phyloP scores from a whole-genome alignment of 1,140 invertebrate genomes.

The Drosophila littoralis region DNA sequence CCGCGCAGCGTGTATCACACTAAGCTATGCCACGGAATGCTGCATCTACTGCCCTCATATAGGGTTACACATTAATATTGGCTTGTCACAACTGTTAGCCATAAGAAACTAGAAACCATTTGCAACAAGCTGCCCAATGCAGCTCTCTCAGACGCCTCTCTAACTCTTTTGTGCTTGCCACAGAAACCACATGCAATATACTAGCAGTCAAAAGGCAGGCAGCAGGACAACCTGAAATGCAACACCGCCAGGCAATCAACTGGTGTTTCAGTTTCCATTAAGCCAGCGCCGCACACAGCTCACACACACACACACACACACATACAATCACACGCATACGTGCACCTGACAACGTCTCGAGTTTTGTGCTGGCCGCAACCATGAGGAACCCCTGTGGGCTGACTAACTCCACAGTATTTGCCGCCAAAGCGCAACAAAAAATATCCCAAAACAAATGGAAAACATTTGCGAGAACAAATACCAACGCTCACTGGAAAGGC shows the following conservation, averaged over 20 bases:
- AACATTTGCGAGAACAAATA: constrained; percentile 10
- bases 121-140: constrained; percentile 19
- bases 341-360: constrained; percentile 42
- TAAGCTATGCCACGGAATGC: constrained; percentile 33
- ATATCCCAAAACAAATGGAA: constrained; percentile 71
- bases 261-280: constrained; percentile 81
- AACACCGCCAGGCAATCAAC: constrained; percentile 69
- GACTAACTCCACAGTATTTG: constrained; percentile 22
- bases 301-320: constrained; percentile 6
- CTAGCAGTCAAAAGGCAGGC: constrained; percentile 18
- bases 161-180: constrained; percentile 31
- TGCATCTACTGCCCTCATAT: constrained; percentile 31
- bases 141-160: constrained; percentile 2
- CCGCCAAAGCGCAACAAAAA: constrained; percentile 50
- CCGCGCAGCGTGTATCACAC: neutral
- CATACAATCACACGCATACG: too few species aligned
- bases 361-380: constrained; percentile 21
- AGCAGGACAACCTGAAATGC: constrained; percentile 46
- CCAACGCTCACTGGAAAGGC: constrained; percentile 43
- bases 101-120: constrained; percentile 58
- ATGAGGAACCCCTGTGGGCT: neutral
- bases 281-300: constrained; percentile 19
- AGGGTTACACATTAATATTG: constrained; percentile 50
- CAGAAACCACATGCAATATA: constrained; percentile 74
- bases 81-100: constrained; percentile 58